Percentiles rank a stretch among this genome's conserved stretches.
phyloP scores from a whole-genome alignment of 1,140 invertebrate genomes.

The Drosophila truncata region DNA sequence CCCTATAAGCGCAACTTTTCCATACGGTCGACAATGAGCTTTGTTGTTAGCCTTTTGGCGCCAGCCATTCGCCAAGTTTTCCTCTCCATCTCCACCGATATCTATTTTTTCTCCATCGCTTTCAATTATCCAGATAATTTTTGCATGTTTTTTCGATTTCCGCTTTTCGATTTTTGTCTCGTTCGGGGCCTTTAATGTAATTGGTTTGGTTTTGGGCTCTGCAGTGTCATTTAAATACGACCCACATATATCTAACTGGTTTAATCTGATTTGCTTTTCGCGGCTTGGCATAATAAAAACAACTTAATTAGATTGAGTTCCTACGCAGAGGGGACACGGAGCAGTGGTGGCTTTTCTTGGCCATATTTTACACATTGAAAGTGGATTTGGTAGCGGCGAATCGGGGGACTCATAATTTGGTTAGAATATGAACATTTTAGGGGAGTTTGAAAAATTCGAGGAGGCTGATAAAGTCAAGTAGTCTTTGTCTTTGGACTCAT shows the following conservation, averaged over 20 bases:
- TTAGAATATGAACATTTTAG: slow-evolving; percentile 51
- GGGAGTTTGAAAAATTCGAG: slow-evolving; percentile 4
- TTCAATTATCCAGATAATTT: slow-evolving; percentile 76
- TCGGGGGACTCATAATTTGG: slow-evolving; percentile 41
- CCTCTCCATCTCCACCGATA: slow-evolving; percentile 8
- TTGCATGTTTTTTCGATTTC: slow-evolving; percentile 69
- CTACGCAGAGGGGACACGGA: slow-evolving; percentile 13
- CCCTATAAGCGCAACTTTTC: slow-evolving; percentile 30
- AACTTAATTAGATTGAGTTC: slow-evolving; percentile 80
- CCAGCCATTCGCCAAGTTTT: slow-evolving; percentile 58
- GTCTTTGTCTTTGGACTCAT: not conserved
- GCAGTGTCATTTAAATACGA: slow-evolving; percentile 35
- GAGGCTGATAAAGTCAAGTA: not conserved
- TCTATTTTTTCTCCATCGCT: slow-evolving; percentile 47
- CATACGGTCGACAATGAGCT: slow-evolving; percentile 49
- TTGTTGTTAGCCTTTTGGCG: slow-evolving; percentile 70
- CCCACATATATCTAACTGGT: slow-evolving; percentile 43
- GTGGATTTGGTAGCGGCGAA: slow-evolving; percentile 23
- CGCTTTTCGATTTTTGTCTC: slow-evolving; percentile 41
- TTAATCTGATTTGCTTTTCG: slow-evolving; percentile 76
- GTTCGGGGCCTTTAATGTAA: slow-evolving; percentile 70
- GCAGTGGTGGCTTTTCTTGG: slow-evolving; percentile 11
- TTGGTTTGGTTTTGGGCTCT: slow-evolving; percentile 59
- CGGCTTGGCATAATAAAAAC: slow-evolving; percentile 68
- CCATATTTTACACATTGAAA: slow-evolving; percentile 69